Percentiles rank a stretch among this genome's conserved stretches.
Evolutionary conservation across 1,140 invertebrate species (phyloP).

Genomic region (Polyergus mexicanus): DNA sequence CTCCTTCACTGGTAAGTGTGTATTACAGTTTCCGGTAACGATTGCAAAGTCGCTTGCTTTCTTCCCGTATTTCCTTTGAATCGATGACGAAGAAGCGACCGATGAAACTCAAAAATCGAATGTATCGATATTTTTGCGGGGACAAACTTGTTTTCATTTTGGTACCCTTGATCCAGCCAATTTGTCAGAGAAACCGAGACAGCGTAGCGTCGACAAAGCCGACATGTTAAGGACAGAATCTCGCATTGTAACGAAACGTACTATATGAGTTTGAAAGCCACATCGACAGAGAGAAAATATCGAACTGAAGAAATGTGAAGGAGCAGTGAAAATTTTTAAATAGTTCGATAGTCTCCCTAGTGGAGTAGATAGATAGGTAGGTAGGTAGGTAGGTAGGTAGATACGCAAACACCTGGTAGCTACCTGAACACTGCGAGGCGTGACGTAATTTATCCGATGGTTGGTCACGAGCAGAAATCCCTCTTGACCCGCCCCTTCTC

Average conservation of each 20-base stretch:
- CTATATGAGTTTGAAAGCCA: constrained; percentile 24
- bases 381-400: neutral
- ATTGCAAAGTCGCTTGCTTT: neutral
- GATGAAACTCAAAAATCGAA: constrained; percentile 7
- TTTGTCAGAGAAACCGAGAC: constrained; percentile 76
- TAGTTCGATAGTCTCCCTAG: constrained; percentile 58
- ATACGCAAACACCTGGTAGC: constrained; percentile 73
- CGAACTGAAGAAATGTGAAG: constrained; percentile 57
- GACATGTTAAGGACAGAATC: constrained; percentile 56
- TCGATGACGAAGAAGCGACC: neutral
- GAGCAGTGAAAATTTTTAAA: constrained; percentile 59
- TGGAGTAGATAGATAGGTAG: constrained; percentile 20
- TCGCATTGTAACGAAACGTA: constrained; percentile 64
- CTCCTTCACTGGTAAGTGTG: neutral
- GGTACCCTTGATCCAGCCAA: constrained; percentile 62
- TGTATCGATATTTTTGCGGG: constrained; percentile 37
- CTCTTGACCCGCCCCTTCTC: constrained; percentile 52
- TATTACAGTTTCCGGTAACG: neutral
- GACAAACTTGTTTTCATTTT: constrained; percentile 72
- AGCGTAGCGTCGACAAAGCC: constrained; percentile 70
- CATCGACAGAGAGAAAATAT: neutral
- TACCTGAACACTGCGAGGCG: constrained; percentile 74
- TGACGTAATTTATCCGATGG: constrained; percentile 74
- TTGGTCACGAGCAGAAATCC: neutral
- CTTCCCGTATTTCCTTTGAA: neutral